Evolutionary conservation across 2,113 vertebrate genomes (phyloP), one percentile per base, ranked within the genome.

Genomic region (Microcebus griseorufus): DNA sequence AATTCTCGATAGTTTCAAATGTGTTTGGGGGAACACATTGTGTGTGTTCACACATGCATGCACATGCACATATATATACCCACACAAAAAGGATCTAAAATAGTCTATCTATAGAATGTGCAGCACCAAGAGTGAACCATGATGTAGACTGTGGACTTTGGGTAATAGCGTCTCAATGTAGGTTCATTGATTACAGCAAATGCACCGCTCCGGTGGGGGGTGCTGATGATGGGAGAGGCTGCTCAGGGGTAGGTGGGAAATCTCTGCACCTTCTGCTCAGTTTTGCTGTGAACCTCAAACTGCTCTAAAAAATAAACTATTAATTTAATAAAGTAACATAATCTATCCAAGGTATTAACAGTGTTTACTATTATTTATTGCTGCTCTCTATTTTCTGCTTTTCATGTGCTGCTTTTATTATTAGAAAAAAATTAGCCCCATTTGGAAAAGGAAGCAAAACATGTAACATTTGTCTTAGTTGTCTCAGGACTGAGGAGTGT

Each of bases 381-480:
- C 9, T 94, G 32, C 16, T 48, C 70, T 75, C 45, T 48, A 29
- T 81, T 60, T 94, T 88, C 42, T 88, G 39, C 4, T 86, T 86
- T 51, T 69, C n/a, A 34, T 76, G n/a, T n/a, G 37, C 64, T 67
- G 39, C 25, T 67, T 95, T 94, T 69, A 75, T 80, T 65, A 92
- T 60, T 76, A 22, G 39, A 32, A 62, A 87, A 48, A 79, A 69
- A 93, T 82, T 51, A 84, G 39, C 73, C 89, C 94, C 55, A 78
- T 94, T 91, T 80, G 88, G 34, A 80, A 93, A 93, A 87, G 42
- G 64, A 87, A 96, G 67, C 0, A 82, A 84, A 86, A 60, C 23
- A 39, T 12, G 13, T 64, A 51, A 51, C 45, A 64, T 37, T 69
- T 88, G 55, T 39, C 20, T 37, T 70, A 9, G 20, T 18, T 18